phyloP scores from a whole-genome alignment of 2,113 vertebrate species.

The Dromaius novaehollandiae region DNA sequence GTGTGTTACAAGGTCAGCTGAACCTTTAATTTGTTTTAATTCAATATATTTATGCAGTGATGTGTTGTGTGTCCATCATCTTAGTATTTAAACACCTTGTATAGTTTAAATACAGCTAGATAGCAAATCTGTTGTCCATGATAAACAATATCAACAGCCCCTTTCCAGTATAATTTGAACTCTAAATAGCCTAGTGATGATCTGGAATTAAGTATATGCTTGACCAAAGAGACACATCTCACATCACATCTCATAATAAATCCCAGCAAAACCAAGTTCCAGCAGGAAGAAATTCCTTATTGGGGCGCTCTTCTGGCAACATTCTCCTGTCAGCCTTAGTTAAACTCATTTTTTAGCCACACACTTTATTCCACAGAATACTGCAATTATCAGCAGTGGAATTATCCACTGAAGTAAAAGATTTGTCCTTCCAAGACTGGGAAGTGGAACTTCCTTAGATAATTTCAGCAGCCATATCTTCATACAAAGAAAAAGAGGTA shows the following conservation, averaged over 20 bases:
- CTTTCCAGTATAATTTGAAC: constrained; percentile 23
- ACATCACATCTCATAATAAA: not conserved
- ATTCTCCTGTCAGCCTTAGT: not conserved
- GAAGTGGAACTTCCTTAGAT: not conserved
- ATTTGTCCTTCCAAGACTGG: not conserved
- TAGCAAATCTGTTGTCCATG: constrained; percentile 4
- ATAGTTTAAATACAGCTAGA: constrained; percentile 15
- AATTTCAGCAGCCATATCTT: not conserved
- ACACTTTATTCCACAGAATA: not conserved
- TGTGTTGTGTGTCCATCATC: not conserved
- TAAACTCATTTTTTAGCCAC: not conserved
- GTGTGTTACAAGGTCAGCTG: not conserved
- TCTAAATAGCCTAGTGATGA: not conserved
- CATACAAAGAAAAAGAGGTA: not conserved
- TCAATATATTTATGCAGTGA: not conserved
- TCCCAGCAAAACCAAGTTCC: not conserved
- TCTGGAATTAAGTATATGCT: constrained; percentile 10
- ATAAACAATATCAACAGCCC: constrained; percentile 28
- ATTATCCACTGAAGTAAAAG: not conserved
- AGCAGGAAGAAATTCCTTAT: not conserved
- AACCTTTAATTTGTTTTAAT: constrained; percentile 10
- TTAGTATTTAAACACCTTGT: constrained; percentile 17
- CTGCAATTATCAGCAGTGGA: not conserved
- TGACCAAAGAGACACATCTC: not conserved
- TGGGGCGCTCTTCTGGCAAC: not conserved